These are phyloP conservation scores for Mythimna lalbum DNA, from an alignment of 2,888 invertebrate species.

Conservation along the genomic window DNA sequence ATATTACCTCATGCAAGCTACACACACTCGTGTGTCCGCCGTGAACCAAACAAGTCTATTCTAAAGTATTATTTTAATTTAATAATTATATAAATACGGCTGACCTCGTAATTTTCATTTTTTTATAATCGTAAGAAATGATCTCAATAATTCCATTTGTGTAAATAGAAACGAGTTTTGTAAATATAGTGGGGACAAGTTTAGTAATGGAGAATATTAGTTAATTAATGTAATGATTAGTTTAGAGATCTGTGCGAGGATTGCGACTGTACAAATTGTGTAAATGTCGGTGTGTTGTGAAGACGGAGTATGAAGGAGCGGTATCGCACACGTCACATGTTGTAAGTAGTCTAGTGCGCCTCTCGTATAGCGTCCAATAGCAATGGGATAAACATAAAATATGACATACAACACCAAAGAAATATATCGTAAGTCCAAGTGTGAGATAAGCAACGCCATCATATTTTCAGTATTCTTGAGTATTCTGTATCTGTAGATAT, in stretches of 20 bases:
- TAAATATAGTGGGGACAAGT: slow-evolving; percentile 82
- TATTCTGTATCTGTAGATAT: slow-evolving; percentile 74
- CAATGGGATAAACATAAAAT: slow-evolving; percentile 79
- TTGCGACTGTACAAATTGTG: slow-evolving; percentile 67
- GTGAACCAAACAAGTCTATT: slow-evolving; percentile 87
- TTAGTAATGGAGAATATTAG: slow-evolving; percentile 73
- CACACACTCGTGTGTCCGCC: slow-evolving; percentile 68
- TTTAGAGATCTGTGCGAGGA: slow-evolving; percentile 72
- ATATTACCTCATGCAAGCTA: slow-evolving; percentile 83
- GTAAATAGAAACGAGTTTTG: slow-evolving; percentile 84
- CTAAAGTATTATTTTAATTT: slow-evolving; percentile 88
- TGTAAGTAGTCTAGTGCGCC: slow-evolving; percentile 77
- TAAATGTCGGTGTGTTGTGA: slow-evolving; percentile 62
- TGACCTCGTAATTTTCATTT: slow-evolving; percentile 84
- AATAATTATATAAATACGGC: slow-evolving; percentile 73
- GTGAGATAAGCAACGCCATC: slow-evolving; percentile 83
- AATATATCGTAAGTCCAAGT: slow-evolving; percentile 84
- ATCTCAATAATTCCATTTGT: slow-evolving; percentile 90
- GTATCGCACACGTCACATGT: slow-evolving; percentile 71
- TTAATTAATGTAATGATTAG: slow-evolving; percentile 75
- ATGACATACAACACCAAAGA: slow-evolving; percentile 89
- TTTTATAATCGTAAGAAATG: slow-evolving; percentile 86
- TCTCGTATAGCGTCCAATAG: slow-evolving; percentile 87
- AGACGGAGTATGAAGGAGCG: slow-evolving; percentile 55
- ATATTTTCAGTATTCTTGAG: slow-evolving; percentile 87